Evolutionary conservation across 2,797 vertebrate species (phyloP).

Genomic region (Neomorphus geoffroyi): DNA sequence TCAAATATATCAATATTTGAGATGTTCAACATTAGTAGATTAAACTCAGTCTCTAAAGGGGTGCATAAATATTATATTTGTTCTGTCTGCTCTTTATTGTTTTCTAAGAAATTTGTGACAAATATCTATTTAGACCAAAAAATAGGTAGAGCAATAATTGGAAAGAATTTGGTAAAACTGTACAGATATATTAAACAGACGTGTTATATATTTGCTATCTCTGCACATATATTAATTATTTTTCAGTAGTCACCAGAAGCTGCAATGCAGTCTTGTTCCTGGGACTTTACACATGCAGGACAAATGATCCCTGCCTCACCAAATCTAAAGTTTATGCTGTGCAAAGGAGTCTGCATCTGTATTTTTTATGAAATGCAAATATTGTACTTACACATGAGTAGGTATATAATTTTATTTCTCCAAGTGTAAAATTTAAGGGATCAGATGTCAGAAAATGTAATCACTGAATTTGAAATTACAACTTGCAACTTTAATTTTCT

Average conservation of each 20-base stretch:
- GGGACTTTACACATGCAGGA: neutral
- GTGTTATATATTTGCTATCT: neutral
- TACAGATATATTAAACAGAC: neutral
- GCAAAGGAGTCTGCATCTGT: neutral
- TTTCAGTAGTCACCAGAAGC: neutral
- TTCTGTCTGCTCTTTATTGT: neutral
- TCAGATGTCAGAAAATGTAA: constrained; percentile 20
- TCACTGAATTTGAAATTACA: neutral
- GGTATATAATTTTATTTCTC: neutral
- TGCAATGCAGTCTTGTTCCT: neutral
- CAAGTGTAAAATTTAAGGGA: constrained; percentile 5
- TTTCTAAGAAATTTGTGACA: neutral
- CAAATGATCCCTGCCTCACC: neutral
- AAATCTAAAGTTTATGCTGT: neutral
- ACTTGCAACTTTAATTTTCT: constrained; percentile 1
- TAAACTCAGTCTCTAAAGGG: neutral
- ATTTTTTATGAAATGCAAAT: neutral
- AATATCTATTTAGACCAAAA: neutral
- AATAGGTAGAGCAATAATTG: neutral
- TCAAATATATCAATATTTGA: neutral
- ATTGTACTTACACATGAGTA: neutral
- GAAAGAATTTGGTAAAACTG: neutral
- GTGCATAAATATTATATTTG: neutral
- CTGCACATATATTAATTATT: neutral
- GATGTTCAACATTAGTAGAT: neutral